Evolutionary conservation across 2,797 vertebrate species (phyloP), one percentile per base, ranked within the genome.

Genomic region (Lycodopsis pacificus): DNA sequence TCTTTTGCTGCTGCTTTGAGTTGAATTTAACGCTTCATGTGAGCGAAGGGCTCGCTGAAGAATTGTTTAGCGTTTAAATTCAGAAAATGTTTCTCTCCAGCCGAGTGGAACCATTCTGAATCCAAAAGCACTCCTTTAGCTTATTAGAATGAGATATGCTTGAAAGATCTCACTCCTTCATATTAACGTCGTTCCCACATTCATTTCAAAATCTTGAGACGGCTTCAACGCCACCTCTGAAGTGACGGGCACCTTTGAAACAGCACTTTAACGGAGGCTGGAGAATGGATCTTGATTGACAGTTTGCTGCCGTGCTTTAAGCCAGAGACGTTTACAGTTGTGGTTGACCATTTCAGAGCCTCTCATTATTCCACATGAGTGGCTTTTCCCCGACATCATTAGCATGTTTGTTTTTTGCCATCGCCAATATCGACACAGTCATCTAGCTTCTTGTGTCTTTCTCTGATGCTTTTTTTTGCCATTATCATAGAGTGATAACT

Each of bases 11-110:
- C 87, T 86, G 85, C 91, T 92, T 91, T 90, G 86, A 90, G 92
- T 89, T 91, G 86, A 92, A 94, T 94, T 93, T 94, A 93, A 94
- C 81, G 93, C 91, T 94, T 93, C 85, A 86, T 86, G 89, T 92
- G 89, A 93, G 89, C 82, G 75, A 82, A 77, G 81, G 89, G 83
- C 80, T 89, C 74, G 87, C 76, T 89, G 86, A 90, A 90, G 88
- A 92, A 93, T 90, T 83, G 76, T 82, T 79, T 79, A 76, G 86
- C 80, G 88, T 94, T 94, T 93, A 93, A 94, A 94, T 92, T 94
- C 92, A 90, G 87, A 93, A 92, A 92, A 93, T 92, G 90, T 92
- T 93, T 92, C 86, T 91, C 88, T 89, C 86, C 81, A 93, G 78
- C 83, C 88, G 59, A 92, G 86, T 91, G 88, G 89, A 94, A 94